These are phyloP conservation scores for Sebastes melanostomus DNA, from an alignment of 2,797 vertebrate genomes.

Conservation along the genomic window DNA sequence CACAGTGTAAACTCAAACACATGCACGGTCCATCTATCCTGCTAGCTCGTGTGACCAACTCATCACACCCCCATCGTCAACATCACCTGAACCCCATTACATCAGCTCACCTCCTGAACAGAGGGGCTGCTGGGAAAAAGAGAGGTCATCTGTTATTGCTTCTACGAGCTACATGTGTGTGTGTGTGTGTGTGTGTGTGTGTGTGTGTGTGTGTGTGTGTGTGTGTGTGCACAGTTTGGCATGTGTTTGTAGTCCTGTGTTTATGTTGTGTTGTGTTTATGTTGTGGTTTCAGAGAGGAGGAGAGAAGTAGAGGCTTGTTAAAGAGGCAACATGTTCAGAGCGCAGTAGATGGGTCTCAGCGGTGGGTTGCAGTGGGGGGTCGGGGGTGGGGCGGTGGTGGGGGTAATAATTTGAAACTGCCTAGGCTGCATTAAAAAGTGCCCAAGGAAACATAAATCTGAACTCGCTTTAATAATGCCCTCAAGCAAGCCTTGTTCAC, in stretches of 20 bases:
- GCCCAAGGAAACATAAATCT: slow-evolving; percentile 35
- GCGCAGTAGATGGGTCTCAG: neutral
- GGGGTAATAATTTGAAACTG: slow-evolving; percentile 18
- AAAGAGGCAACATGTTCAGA: slow-evolving; percentile 6
- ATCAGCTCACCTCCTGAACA: slow-evolving; percentile 42
- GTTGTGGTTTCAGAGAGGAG: neutral
- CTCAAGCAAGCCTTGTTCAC: slow-evolving; percentile 2
- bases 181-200: neutral
- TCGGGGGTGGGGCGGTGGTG: neutral
- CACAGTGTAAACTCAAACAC: neutral
- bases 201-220: neutral
- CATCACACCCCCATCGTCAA: slow-evolving; percentile 17
- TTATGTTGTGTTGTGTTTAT: slow-evolving; percentile 38
- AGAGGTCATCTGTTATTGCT: slow-evolving; percentile 46
- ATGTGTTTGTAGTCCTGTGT: slow-evolving; percentile 12
- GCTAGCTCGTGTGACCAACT: slow-evolving; percentile 6
- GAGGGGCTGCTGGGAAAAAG: slow-evolving; percentile 18
- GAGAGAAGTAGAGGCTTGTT: slow-evolving; percentile 1
- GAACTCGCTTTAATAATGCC: slow-evolving; percentile 10
- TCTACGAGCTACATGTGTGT: neutral
- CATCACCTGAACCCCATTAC: slow-evolving; percentile 42
- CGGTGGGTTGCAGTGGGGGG: neutral
- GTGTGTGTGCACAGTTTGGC: neutral
- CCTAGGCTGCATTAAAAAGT: slow-evolving; percentile 23
- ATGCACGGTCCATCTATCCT: neutral